phyloP scores from a whole-genome alignment of 2,797 vertebrate genomes.

The Lerista edwardsae region DNA sequence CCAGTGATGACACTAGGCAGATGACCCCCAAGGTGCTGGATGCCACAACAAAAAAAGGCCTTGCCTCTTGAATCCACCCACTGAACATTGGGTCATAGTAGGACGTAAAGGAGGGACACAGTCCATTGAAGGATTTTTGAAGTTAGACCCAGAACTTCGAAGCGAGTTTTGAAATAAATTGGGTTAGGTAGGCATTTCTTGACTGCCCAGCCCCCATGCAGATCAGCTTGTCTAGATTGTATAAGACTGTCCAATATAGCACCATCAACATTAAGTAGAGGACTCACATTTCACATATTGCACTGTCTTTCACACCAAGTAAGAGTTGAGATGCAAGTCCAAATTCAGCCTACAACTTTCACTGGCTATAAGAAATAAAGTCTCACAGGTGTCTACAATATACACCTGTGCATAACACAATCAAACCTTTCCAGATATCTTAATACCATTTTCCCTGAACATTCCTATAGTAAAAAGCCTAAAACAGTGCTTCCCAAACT shows the following conservation, averaged over 20 bases:
- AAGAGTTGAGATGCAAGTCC: not conserved
- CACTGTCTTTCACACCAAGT: not conserved
- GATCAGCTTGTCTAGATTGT: not conserved
- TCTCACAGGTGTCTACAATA: not conserved
- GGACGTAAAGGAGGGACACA: too few relatives aligned
- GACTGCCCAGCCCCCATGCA: too few relatives aligned
- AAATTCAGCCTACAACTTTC: not conserved
- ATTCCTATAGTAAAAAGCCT: not conserved
- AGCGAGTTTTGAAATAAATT: not conserved
- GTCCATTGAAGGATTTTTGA: too few relatives aligned
- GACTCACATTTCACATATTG: not conserved
- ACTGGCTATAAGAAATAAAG: not conserved
- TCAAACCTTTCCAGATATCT: not conserved
- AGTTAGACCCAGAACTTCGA: not conserved
- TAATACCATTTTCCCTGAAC: not conserved
- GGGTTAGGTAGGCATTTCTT: not conserved
- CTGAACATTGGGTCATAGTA: too few relatives aligned
- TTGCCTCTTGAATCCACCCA: too few relatives aligned
- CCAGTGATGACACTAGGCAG: too few relatives aligned
- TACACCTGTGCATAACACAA: not conserved
- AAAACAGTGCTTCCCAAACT: too few relatives aligned
- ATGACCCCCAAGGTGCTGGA: too few relatives aligned
- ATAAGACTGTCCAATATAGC: not conserved
- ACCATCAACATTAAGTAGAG: too few relatives aligned
- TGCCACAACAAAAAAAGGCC: too few relatives aligned